Percentiles rank a stretch among this genome's conserved stretches.
phyloP scores from a whole-genome alignment of 2,797 vertebrate species.

The Rhabdophis nuchalis region DNA sequence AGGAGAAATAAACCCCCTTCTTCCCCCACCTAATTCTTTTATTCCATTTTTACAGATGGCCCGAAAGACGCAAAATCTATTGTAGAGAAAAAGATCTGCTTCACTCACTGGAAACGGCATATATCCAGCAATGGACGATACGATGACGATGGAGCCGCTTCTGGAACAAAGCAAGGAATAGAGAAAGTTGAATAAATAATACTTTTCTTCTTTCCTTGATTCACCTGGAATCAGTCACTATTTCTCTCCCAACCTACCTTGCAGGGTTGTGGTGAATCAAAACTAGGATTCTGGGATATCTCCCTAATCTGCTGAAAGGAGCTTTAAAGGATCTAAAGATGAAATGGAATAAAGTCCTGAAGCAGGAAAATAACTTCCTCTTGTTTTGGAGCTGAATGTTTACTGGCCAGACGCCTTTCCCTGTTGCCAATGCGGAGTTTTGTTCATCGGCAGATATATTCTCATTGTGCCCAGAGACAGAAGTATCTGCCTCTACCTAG shows the following conservation, averaged over 20 bases:
- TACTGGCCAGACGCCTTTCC: too few relatives aligned
- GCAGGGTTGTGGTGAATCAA: neutral
- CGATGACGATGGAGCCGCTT: slow-evolving; percentile 83
- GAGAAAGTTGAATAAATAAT: too few relatives aligned
- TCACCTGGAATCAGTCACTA: neutral
- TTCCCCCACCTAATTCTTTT: neutral
- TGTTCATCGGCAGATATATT: too few relatives aligned
- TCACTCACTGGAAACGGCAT: slow-evolving; percentile 71
- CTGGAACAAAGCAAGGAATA: slow-evolving; percentile 61
- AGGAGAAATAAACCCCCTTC: neutral
- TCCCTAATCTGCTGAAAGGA: neutral
- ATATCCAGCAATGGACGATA: slow-evolving; percentile 82
- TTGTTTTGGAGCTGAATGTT: too few relatives aligned
- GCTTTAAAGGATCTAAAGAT: neutral
- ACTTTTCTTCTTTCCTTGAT: too few relatives aligned
- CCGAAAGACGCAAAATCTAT: neutral
- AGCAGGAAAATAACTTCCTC: neutral
- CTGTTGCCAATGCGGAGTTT: too few relatives aligned
- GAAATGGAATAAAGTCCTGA: neutral
- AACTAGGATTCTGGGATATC: neutral
- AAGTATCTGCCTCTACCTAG: too few relatives aligned
- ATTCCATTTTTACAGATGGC: neutral
- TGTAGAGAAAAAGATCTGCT: neutral
- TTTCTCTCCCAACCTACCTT: neutral
- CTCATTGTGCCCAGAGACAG: too few relatives aligned